phyloP scores from a whole-genome alignment of 1,140 invertebrate species.

The Pachypeltis micranthus region DNA sequence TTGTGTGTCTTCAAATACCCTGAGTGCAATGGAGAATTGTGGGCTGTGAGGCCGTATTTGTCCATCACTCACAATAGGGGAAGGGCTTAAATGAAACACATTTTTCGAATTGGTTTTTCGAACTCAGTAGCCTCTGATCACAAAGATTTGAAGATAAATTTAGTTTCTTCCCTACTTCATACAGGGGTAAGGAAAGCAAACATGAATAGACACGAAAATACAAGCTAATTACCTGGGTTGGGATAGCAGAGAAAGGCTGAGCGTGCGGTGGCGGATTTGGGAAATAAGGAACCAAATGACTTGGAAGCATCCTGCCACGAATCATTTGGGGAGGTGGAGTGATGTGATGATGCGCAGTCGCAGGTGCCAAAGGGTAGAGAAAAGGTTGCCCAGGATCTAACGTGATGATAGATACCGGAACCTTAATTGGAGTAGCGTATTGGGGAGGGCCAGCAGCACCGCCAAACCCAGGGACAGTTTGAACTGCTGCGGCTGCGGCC shows the following conservation, averaged over 20 bases:
- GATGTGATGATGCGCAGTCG: not conserved
- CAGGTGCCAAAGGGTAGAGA: not conserved
- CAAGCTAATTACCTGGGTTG: conserved; percentile 17
- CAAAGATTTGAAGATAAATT: too few relatives aligned
- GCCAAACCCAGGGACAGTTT: not conserved
- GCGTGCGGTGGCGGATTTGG: conserved; percentile 21
- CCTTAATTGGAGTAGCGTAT: not conserved
- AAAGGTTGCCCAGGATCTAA: not conserved
- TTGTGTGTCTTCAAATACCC: too few relatives aligned
- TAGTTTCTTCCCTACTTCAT: too few relatives aligned
- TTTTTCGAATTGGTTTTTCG: too few relatives aligned
- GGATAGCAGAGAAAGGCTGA: conserved; percentile 18
- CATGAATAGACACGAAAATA: too few relatives aligned
- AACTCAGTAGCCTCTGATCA: too few relatives aligned
- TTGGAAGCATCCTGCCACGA: conserved; percentile 40
- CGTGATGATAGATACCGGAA: not conserved
- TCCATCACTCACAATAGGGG: too few relatives aligned
- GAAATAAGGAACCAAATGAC: conserved; percentile 30
- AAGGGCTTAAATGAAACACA: too few relatives aligned
- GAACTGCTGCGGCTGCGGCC: not conserved
- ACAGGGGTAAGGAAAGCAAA: too few relatives aligned
- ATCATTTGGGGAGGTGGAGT: conserved; percentile 22
- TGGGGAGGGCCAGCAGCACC: not conserved
- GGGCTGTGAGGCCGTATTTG: too few relatives aligned
- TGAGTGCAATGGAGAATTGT: too few relatives aligned